Percentiles rank a stretch among this genome's conserved stretches.
Conservation (phyloP, 2,113 vertebrate genomes). For the Gymnogyps californianus region DNA sequence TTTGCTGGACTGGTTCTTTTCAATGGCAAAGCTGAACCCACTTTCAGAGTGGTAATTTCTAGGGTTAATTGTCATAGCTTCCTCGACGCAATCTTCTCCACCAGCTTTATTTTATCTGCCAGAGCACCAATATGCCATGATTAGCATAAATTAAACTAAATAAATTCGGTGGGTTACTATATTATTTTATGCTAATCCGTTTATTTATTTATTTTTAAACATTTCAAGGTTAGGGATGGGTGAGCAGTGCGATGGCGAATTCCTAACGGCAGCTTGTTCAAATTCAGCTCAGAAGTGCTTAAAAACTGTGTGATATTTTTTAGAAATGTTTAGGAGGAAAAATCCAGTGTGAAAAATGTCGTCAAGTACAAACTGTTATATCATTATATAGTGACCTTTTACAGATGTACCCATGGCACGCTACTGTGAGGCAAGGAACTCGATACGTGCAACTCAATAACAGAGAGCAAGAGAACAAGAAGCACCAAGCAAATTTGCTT, state of each 20-base stretch:
- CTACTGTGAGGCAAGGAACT: background rate
- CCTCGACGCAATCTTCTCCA: slow-evolving; percentile 65
- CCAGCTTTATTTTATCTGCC: slow-evolving; percentile 77
- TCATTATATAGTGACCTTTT: slow-evolving; percentile 64
- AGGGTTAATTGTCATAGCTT: slow-evolving; percentile 76
- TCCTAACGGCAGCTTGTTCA: slow-evolving; percentile 40
- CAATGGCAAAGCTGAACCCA: slow-evolving; percentile 45
- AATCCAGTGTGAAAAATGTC: slow-evolving; percentile 50
- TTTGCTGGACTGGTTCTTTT: slow-evolving; percentile 56
- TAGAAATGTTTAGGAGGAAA: slow-evolving; percentile 50
- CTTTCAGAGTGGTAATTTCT: slow-evolving; percentile 64
- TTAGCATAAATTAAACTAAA: slow-evolving; percentile 80
- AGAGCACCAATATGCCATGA: slow-evolving; percentile 68
- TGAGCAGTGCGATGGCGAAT: slow-evolving; percentile 28
- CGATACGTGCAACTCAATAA: background rate
- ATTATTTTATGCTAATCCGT: slow-evolving; percentile 71
- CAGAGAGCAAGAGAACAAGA: background rate
- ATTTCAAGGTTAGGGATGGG: slow-evolving; percentile 64
- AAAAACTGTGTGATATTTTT: slow-evolving; percentile 43
- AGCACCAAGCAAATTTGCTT: background rate
- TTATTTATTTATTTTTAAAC: slow-evolving; percentile 66
- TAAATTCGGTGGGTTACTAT: slow-evolving; percentile 73
- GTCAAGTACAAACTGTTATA: slow-evolving; percentile 7
- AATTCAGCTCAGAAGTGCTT: slow-evolving; percentile 1
- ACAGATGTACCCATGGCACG: background rate